These are phyloP conservation scores for Siniperca undulata DNA, from an alignment of 2,797 vertebrate species.

Conservation along the genomic window DNA sequence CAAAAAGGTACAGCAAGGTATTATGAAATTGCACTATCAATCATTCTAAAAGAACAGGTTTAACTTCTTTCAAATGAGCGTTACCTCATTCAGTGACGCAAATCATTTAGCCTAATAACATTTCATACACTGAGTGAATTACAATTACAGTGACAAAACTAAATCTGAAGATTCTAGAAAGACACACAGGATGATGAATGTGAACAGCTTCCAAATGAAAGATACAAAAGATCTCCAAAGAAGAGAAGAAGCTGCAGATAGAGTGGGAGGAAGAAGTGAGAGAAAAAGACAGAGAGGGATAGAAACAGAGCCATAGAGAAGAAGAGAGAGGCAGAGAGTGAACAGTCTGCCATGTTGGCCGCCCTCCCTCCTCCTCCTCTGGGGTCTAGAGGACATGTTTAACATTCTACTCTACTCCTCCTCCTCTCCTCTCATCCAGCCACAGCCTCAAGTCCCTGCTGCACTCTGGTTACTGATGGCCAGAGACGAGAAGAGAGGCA, in stretches of 20 bases:
- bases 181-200: slow-evolving; percentile 10
- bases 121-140: slow-evolving; percentile 51
- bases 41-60: slow-evolving; percentile 38
- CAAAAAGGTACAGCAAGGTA: slow-evolving; percentile 14
- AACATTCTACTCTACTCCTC: slow-evolving; percentile 83
- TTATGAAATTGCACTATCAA: slow-evolving; percentile 37
- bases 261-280: slow-evolving; percentile 55
- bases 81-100: slow-evolving; percentile 55
- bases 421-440: slow-evolving; percentile 80
- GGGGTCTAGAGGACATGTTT: slow-evolving; percentile 84
- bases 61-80: slow-evolving; percentile 42
- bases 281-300: slow-evolving; percentile 31
- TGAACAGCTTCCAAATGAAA: slow-evolving; percentile 26
- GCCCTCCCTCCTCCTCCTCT: slow-evolving; percentile 75
- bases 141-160: slow-evolving; percentile 49
- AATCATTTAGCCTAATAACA: slow-evolving; percentile 54
- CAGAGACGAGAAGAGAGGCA: slow-evolving; percentile 68
- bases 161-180: slow-evolving; percentile 11
- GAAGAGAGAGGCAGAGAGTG: slow-evolving; percentile 44
- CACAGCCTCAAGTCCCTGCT: slow-evolving; percentile 78
- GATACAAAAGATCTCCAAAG: slow-evolving; percentile 31
- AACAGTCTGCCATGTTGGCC: slow-evolving; percentile 75
- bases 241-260: slow-evolving; percentile 35
- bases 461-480: slow-evolving; percentile 76
- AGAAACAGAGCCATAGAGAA: slow-evolving; percentile 40